Conservation (phyloP, 2,113 vertebrate species). For the Lampris incognitus region DNA sequence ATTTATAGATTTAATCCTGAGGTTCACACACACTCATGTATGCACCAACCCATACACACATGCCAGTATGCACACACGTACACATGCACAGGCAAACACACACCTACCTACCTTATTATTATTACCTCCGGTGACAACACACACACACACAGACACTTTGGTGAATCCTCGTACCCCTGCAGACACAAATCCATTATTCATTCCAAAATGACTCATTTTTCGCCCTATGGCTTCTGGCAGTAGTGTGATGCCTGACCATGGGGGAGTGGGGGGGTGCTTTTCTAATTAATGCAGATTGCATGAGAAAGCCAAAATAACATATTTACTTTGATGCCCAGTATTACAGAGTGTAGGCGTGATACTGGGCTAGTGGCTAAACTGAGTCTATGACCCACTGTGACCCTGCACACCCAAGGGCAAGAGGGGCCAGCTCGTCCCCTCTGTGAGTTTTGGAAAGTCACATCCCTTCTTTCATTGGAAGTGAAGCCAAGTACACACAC, state of each 20-base stretch:
- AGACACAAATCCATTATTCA: conserved; percentile 83
- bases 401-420: background rate
- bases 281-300: conserved; percentile 81
- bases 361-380: conserved; percentile 51
- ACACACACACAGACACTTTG: conserved; percentile 28
- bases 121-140: background rate
- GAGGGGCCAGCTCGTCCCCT: background rate
- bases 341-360: conserved; percentile 56
- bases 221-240: conserved; percentile 73
- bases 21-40: conserved; percentile 45
- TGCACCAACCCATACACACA: conserved; percentile 15
- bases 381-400: conserved; percentile 31
- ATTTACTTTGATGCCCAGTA: conserved; percentile 69
- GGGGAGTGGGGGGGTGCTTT: conserved; percentile 68
- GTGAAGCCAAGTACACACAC: conserved; percentile 18
- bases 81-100: conserved; percentile 22
- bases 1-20: conserved; percentile 71
- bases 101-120: background rate
- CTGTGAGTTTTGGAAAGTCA: background rate
- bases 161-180: conserved; percentile 67
- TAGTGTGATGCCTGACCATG: conserved; percentile 67
- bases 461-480: conserved; percentile 22
- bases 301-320: conserved; percentile 74
- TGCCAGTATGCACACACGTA: background rate
- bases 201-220: conserved; percentile 84